Base-by-base conservation (phyloP, 1,140 invertebrate species). In the Drosophila orena region DNA sequence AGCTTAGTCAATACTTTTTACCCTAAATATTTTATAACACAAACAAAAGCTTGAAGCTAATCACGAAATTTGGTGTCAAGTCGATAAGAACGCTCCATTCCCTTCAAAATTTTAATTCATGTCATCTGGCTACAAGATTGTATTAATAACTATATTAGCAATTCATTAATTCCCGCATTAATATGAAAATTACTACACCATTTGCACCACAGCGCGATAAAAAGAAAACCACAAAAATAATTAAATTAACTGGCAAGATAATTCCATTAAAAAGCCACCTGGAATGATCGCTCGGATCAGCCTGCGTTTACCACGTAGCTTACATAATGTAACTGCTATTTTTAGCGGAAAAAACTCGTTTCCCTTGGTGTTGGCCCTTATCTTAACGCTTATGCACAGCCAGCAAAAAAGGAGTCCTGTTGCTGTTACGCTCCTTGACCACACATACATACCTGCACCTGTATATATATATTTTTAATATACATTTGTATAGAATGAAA, bases 361-460 rank as follows among this genome's bases (percentile, higher is more conserved):
- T 57, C 27, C 50, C 43, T 24, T 68, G 52, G 50, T 20, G 64
- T 35, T 70, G 66, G 64, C 52, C 52, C 66, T 70, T 70, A 70
- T 70, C 64, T 70, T 46, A 24, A n/a, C 52, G 66, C 50, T 70
- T 70, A 69, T 57, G 65, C 66, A 70, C 69, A 70, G 64, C 46
- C 50, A 70, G 64, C 50, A 57, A 47, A 57, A 70, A 70, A 70
- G 50, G 66, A 70, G 66, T 70, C 47, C 66, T 70, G 50, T 38
- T 20, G 65, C 66, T 70, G 66, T 70, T 70, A 24, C 43, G 52
- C 66, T 70, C 64, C 64, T 70, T 70, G 66, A 70, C 66, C 66
- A 15, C 43, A 47, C 64, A 65, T 12, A 34, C 6, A 59, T 0
- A 27, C 8, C 34, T 58, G 30, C 8, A 30, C 6, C 27, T 64